phyloP scores from a whole-genome alignment of 2,113 vertebrate genomes.

The Struthio camelus region DNA sequence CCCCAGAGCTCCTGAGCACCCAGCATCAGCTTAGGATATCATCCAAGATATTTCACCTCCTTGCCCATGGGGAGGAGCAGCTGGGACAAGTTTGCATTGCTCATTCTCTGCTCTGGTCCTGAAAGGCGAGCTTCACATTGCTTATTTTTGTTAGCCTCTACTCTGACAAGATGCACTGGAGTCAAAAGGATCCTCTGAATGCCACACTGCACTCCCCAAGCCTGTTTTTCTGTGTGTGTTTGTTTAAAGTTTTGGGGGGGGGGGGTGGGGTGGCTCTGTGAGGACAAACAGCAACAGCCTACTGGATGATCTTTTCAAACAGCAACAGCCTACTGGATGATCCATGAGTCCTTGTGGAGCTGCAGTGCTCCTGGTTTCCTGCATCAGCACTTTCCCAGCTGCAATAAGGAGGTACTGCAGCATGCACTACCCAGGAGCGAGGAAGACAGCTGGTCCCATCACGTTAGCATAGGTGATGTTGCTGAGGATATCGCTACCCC shows the following conservation, averaged over 20 bases:
- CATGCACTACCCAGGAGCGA: not conserved
- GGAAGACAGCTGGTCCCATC: not conserved
- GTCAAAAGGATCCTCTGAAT: not conserved
- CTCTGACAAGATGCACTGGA: not conserved
- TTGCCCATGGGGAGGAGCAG: not conserved
- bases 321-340: not conserved
- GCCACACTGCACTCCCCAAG: not conserved
- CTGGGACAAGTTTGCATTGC: not conserved
- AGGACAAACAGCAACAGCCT: not conserved
- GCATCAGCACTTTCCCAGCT: not conserved
- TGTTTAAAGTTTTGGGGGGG: no score
- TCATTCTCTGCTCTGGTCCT: not conserved
- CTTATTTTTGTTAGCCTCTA: no score
- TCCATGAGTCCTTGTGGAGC: not conserved
- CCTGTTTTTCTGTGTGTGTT: not conserved
- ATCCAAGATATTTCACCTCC: fast-evolving
- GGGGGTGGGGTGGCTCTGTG: not conserved
- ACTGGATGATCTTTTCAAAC: not conserved
- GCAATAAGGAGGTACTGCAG: not conserved
- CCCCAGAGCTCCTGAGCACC: not conserved
- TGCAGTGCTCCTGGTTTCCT: not conserved
- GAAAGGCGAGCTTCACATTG: not conserved
- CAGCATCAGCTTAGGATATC: not conserved
- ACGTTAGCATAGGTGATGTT: not conserved
- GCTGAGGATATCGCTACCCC: not conserved